Percentiles rank a stretch among this genome's conserved stretches.
Conservation (phyloP, 2,888 invertebrate species). For the Hydroisotoma schaefferi region DNA sequence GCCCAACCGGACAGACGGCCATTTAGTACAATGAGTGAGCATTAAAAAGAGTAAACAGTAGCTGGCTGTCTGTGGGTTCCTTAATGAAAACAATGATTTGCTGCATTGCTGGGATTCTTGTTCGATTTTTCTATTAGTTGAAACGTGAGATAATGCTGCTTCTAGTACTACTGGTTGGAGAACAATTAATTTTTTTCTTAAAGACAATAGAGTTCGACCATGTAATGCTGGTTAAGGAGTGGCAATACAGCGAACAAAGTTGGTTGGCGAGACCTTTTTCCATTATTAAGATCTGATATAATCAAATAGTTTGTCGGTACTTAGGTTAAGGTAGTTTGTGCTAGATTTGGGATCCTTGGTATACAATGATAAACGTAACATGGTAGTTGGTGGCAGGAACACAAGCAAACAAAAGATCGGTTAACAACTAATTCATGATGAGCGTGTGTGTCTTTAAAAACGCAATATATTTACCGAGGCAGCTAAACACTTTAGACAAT, state of each 20-base stretch:
- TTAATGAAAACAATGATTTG: constrained; percentile 17
- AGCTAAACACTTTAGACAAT: constrained; percentile 13
- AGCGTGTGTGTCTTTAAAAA: constrained; percentile 8
- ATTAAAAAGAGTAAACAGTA: constrained; percentile 6
- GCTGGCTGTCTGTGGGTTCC: background rate
- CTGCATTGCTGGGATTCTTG: constrained; percentile 19
- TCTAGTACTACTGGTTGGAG: too few relatives aligned
- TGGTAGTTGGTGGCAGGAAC: background rate
- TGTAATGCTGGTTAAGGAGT: constrained; percentile 6
- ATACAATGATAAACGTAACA: background rate
- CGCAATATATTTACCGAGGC: constrained; percentile 7
- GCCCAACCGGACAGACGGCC: constrained; percentile 6
- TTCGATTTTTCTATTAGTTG: constrained; percentile 6
- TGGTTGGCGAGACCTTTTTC: too few relatives aligned
- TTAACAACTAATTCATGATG: constrained; percentile 16
- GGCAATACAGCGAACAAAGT: too few relatives aligned
- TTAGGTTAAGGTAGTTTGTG: too few relatives aligned
- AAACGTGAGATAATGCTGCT: constrained; percentile 9
- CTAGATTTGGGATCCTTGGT: too few relatives aligned
- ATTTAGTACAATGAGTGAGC: constrained; percentile 16
- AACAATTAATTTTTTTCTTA: constrained; percentile 1
- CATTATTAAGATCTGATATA: background rate
- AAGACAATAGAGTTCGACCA: background rate
- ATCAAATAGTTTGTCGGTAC: too few relatives aligned
- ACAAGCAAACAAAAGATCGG: background rate